Percentiles rank a stretch among this genome's conserved stretches.
Evolutionary conservation across 2,797 vertebrate species (phyloP).

Genomic region (Euphonia xanthogaster): DNA sequence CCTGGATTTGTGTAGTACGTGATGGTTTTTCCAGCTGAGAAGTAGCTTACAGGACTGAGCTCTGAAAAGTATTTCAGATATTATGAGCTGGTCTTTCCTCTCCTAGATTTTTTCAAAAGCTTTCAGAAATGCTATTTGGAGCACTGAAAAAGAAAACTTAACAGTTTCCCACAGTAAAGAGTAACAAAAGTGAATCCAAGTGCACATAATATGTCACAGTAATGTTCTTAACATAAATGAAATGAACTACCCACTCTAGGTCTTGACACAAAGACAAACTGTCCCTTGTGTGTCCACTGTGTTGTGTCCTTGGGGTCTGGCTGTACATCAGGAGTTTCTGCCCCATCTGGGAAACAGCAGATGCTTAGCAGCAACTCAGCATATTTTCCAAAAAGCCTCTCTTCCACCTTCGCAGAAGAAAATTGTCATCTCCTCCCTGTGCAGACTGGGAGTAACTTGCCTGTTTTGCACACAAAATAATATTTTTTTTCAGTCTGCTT

Average conservation of each 20-base stretch:
- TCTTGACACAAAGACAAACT: not conserved
- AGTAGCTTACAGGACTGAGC: not conserved
- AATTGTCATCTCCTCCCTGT: not conserved
- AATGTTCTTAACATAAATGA: not conserved
- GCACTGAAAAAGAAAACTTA: not conserved
- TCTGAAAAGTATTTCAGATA: slow-evolving; percentile 10
- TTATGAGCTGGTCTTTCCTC: not conserved
- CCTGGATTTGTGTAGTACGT: not conserved
- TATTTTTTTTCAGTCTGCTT: not conserved
- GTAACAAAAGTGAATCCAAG: not conserved
- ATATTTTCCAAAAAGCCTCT: not conserved
- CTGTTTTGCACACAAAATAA: not conserved
- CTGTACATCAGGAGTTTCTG: not conserved
- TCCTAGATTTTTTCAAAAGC: not conserved
- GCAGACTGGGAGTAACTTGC: not conserved
- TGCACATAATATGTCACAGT: not conserved
- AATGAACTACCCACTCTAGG: not conserved
- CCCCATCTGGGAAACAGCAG: not conserved
- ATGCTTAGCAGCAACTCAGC: not conserved
- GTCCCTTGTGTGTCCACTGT: fast-evolving
- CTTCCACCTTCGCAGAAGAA: not conserved
- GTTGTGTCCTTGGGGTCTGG: not conserved
- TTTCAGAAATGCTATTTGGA: not conserved
- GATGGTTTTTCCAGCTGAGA: not conserved
- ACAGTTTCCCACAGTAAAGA: not conserved